Evolutionary conservation across 2,888 invertebrate species (phyloP).

Genomic region (Hirtodrosophila duncani): DNA sequence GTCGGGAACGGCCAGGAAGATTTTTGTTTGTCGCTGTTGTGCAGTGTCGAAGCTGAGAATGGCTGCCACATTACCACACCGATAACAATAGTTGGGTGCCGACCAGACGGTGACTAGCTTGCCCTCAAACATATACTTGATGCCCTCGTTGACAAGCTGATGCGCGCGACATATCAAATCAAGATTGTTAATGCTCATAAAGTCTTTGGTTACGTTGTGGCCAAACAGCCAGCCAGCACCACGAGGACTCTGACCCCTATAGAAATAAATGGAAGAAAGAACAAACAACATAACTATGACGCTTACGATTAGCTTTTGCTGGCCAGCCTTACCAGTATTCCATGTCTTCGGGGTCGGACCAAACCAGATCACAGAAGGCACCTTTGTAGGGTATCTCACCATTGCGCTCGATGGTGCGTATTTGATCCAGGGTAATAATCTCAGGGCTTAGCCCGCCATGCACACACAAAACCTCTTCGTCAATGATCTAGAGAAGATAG

Average conservation of each 20-base stretch:
- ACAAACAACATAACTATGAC: neutral
- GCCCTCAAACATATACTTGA: constrained; percentile 98
- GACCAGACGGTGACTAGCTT: constrained; percentile 99
- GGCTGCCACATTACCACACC: constrained; percentile 98
- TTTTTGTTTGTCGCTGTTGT: constrained; percentile 87
- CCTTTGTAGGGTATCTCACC: constrained; percentile 99
- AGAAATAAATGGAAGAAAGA: neutral
- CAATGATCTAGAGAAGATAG: constrained; percentile 84
- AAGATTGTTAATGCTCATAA: constrained; percentile 95
- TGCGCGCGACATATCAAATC: constrained; percentile 98
- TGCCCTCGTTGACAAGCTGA: constrained; percentile 99
- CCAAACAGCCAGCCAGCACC: constrained; percentile 99
- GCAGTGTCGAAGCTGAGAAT: constrained; percentile 93
- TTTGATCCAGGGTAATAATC: constrained; percentile 97
- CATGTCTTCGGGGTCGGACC: constrained; percentile 99
- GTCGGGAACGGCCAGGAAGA: constrained; percentile 98
- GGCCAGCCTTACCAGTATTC: constrained; percentile 88
- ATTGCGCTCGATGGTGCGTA: constrained; percentile 95
- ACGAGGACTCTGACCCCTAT: constrained; percentile 91
- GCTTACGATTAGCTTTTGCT: no score
- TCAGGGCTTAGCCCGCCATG: constrained; percentile 99
- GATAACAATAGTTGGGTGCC: constrained; percentile 99
- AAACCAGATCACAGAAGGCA: constrained; percentile 98
- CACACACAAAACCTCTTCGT: constrained; percentile 97
- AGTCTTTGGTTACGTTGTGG: constrained; percentile 93